Conservation (phyloP, 2,113 vertebrate species). For the Brachyhypopomus gauderio region DNA sequence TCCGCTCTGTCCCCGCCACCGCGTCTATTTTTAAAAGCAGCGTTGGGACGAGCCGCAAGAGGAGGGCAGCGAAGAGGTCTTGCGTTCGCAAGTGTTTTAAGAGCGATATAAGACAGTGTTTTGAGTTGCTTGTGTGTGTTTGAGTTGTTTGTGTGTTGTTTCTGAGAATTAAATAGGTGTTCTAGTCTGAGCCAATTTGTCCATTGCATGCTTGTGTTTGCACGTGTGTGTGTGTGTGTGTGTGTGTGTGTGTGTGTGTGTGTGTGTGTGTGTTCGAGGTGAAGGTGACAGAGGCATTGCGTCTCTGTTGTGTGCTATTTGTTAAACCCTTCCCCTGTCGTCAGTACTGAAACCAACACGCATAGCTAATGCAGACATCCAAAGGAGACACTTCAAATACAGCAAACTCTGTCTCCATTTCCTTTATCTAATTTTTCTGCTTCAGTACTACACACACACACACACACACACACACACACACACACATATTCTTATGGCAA, state of each 20-base stretch:
- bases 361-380: slow-evolving; percentile 31
- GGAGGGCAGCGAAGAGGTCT: slow-evolving; percentile 37
- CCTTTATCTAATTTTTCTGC: not conserved
- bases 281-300: slow-evolving; percentile 1
- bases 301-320: slow-evolving; percentile 13
- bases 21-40: slow-evolving; percentile 47
- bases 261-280: not conserved
- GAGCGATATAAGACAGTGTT: not conserved
- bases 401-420: not conserved
- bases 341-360: slow-evolving; percentile 12
- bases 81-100: slow-evolving; percentile 22
- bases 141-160: not conserved
- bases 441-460: not conserved
- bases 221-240: slow-evolving; percentile 8
- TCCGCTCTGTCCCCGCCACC: slow-evolving; percentile 22
- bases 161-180: not conserved
- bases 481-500: slow-evolving; percentile 45
- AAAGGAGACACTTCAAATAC: slow-evolving; percentile 30
- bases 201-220: not conserved
- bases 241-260: not conserved
- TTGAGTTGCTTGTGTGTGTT: not conserved
- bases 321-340: slow-evolving; percentile 18
- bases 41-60: not conserved
- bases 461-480: not conserved
- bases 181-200: no score